phyloP scores from a whole-genome alignment of 2,113 vertebrate species.

The Columbina picui region DNA sequence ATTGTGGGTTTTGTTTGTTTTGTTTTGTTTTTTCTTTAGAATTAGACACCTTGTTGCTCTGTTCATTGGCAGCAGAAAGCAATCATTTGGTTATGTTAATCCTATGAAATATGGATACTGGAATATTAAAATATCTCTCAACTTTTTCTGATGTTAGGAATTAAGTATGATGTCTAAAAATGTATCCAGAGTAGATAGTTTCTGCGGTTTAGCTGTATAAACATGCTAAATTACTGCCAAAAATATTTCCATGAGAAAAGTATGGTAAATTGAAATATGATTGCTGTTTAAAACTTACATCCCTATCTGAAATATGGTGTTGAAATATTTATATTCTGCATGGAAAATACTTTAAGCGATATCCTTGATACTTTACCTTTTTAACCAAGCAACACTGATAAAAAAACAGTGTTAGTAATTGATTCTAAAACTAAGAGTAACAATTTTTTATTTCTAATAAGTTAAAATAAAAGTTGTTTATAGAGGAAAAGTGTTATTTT shows the following conservation, averaged over 20 bases:
- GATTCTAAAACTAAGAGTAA: neutral
- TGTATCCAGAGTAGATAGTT: neutral
- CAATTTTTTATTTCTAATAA: neutral
- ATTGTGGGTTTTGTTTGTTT: too few species aligned
- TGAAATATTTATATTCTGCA: neutral
- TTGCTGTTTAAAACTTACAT: neutral
- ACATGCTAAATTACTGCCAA: neutral
- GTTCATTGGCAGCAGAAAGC: neutral
- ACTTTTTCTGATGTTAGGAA: neutral
- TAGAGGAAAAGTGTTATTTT: rapidly evolving
- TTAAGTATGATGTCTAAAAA: neutral
- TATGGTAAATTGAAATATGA: neutral
- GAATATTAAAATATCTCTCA: neutral
- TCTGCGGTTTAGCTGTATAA: neutral
- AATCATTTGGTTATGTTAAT: neutral
- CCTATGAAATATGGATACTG: neutral
- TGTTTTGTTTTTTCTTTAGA: neutral
- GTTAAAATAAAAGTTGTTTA: neutral
- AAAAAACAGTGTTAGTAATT: neutral
- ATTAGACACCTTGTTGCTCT: neutral
- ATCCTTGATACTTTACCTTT: neutral
- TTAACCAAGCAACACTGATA: neutral
- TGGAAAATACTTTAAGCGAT: neutral
- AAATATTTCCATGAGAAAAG: neutral
- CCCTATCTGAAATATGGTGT: neutral